Evolutionary conservation across 2,888 invertebrate species (phyloP).

Genomic region (Ligdia adustata): DNA sequence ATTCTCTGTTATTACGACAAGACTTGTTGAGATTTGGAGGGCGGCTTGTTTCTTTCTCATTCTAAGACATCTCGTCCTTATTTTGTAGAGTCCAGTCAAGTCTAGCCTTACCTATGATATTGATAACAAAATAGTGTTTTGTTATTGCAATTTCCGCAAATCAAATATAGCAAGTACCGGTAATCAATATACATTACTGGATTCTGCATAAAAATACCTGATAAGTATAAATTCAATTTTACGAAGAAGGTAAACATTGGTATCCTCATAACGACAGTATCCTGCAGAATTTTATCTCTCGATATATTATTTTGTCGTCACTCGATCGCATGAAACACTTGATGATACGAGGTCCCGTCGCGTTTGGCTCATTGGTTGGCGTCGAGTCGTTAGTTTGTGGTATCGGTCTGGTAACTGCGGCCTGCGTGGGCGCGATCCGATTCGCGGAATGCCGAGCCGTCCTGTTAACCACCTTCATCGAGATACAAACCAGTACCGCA

Average conservation of each 20-base stretch:
- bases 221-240: too few relatives aligned
- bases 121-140: too few relatives aligned
- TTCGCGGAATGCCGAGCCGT: constrained; percentile 50
- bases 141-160: too few relatives aligned
- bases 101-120: too few relatives aligned
- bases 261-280: neutral
- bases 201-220: too few relatives aligned
- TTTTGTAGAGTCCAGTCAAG: too few relatives aligned
- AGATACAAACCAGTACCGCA: constrained; percentile 15
- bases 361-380: constrained; percentile 35
- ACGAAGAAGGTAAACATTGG: constrained; percentile 1
- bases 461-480: constrained; percentile 25
- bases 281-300: constrained; percentile 12
- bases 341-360: constrained; percentile 29
- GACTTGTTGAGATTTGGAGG: too few relatives aligned
- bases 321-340: constrained; percentile 22
- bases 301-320: constrained; percentile 6
- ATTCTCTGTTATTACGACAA: too few relatives aligned
- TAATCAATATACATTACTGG: too few relatives aligned
- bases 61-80: too few relatives aligned
- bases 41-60: too few relatives aligned
- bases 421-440: constrained; percentile 48
- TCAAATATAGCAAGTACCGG: too few relatives aligned
- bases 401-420: constrained; percentile 38
- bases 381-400: constrained; percentile 40